phyloP scores from a whole-genome alignment of 2,113 vertebrate species.

The Theristicus caerulescens region DNA sequence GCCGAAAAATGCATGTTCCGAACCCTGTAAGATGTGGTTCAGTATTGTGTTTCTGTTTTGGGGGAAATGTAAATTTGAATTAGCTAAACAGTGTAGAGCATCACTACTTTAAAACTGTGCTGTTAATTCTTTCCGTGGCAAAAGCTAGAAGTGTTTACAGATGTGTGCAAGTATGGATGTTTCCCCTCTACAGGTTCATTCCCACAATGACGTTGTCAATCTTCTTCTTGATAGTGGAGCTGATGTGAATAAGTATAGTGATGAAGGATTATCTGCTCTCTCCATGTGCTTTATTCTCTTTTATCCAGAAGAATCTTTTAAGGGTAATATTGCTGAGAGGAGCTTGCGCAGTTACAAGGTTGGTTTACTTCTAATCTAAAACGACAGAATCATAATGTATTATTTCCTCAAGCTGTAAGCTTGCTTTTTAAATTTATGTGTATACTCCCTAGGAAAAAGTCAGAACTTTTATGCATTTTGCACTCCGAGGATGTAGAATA shows the following conservation, averaged over 20 bases:
- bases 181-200: constrained; percentile 72
- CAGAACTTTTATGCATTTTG: neutral
- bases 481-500: neutral
- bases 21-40: neutral
- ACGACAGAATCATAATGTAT: neutral
- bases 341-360: constrained; percentile 28
- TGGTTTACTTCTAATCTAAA: neutral
- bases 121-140: neutral
- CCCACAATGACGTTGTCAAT: constrained; percentile 74
- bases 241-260: constrained; percentile 81
- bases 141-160: neutral
- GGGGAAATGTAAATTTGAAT: neutral
- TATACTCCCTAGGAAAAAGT: neutral
- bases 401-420: neutral
- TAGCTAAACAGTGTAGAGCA: neutral
- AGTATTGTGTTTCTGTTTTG: neutral
- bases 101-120: neutral
- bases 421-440: neutral
- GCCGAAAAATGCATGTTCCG: neutral
- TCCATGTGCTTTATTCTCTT: constrained; percentile 80
- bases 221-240: constrained; percentile 84
- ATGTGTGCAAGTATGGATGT: neutral
- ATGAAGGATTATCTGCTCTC: constrained; percentile 82
- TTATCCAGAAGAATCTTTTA: constrained; percentile 76
- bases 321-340: constrained; percentile 55